Conservation (phyloP, 1,140 invertebrate species). For the Cecropterus lyciades region DNA sequence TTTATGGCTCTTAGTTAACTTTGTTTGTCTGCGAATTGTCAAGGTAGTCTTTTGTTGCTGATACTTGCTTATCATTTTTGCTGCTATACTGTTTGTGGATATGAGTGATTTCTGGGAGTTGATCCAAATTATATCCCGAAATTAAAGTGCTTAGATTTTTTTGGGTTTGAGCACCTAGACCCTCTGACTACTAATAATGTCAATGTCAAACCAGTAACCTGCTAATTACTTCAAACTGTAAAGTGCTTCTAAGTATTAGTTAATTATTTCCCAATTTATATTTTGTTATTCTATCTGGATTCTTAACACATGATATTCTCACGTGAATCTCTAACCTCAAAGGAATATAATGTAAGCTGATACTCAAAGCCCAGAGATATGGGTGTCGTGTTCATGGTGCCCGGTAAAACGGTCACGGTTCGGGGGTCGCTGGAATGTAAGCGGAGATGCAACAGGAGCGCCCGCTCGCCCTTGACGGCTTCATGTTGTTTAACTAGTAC, state of each 20-base stretch:
- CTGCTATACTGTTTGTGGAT: background rate
- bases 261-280: no score
- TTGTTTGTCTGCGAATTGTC: background rate
- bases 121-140: no score
- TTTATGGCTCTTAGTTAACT: conserved; percentile 3
- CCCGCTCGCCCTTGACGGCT: conserved; percentile 35
- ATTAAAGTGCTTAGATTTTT: no score
- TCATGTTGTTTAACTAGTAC: background rate
- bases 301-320: conserved; percentile 2
- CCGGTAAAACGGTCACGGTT: conserved; percentile 38
- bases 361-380: background rate
- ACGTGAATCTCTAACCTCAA: conserved; percentile 21
- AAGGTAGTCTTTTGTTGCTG: background rate
- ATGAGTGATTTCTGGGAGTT: background rate
- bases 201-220: no score
- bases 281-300: no score
- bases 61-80: background rate
- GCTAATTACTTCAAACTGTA: no score
- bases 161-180: no score
- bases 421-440: conserved; percentile 36
- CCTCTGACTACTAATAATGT: no score
- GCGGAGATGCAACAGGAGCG: conserved; percentile 26
- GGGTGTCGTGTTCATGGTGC: conserved; percentile 21
- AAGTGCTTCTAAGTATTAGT: no score
- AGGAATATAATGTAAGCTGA: conserved; percentile 18